A percentile compares a stretch with the other conserved stretches of the same genome.
phyloP scores from a whole-genome alignment of 2,888 invertebrate genomes.

The Hartigia nigra region DNA sequence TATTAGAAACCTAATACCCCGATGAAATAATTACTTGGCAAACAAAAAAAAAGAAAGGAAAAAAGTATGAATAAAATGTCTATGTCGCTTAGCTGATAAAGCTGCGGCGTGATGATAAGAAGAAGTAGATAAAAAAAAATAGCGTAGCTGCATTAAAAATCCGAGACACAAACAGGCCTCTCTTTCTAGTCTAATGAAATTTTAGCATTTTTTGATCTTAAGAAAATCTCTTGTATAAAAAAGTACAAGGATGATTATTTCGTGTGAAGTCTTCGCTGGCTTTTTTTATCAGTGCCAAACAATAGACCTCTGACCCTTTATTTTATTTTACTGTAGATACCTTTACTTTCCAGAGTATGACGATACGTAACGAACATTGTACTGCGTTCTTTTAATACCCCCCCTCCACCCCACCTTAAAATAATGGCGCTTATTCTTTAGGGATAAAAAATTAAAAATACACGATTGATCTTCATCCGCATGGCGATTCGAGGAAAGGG shows the following conservation, averaged over 20 bases:
- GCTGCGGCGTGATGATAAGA: background rate
- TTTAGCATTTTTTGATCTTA: background rate
- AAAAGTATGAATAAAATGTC: background rate
- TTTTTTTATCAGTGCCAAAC: background rate
- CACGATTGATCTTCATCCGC: background rate
- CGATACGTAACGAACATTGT: background rate
- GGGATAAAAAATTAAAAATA: background rate
- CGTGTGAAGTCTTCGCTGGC: background rate
- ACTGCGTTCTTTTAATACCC: background rate
- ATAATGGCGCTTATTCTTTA: background rate
- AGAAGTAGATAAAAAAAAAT: background rate
- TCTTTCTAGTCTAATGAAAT: background rate
- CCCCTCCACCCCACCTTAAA: too few species aligned
- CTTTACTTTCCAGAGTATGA: background rate
- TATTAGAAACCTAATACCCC: background rate
- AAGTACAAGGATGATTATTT: background rate
- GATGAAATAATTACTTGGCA: background rate
- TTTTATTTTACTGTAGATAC: background rate
- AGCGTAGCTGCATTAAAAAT: background rate
- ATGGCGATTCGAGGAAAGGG: background rate
- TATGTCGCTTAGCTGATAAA: background rate
- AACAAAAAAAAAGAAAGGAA: background rate
- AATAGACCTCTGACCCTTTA: background rate
- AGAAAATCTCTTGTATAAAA: conserved; percentile 6
- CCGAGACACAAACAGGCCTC: background rate